These are phyloP conservation scores for Leucophenga varia DNA, from an alignment of 1,140 invertebrate species.

Conservation along the genomic window DNA sequence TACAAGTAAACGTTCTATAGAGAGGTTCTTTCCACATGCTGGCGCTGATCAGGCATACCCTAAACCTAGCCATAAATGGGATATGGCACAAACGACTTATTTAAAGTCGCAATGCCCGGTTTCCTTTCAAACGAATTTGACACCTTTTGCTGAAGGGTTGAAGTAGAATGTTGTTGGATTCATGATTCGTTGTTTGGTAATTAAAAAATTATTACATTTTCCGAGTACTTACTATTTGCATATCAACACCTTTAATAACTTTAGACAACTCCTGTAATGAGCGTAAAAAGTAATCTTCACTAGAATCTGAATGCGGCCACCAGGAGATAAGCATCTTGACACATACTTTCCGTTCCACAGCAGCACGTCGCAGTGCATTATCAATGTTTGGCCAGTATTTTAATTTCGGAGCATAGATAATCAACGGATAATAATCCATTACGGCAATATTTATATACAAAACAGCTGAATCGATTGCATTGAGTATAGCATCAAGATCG, in stretches of 20 bases:
- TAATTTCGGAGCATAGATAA: slow-evolving; percentile 62
- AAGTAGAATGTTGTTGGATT: background rate
- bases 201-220: background rate
- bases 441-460: slow-evolving; percentile 90
- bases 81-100: too few relatives aligned
- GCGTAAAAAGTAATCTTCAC: slow-evolving; percentile 76
- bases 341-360: slow-evolving; percentile 75
- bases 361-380: slow-evolving; percentile 78
- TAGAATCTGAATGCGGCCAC: slow-evolving; percentile 82
- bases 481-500: slow-evolving; percentile 83
- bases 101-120: too few relatives aligned
- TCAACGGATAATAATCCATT: slow-evolving; percentile 92
- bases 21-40: too few relatives aligned
- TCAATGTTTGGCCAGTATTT: slow-evolving; percentile 90
- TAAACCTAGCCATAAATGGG: too few relatives aligned
- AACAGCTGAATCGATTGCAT: slow-evolving; percentile 79
- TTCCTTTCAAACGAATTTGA: too few relatives aligned
- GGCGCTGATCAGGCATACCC: too few relatives aligned
- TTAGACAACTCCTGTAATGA: slow-evolving; percentile 75
- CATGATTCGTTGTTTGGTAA: too few relatives aligned
- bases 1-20: too few relatives aligned
- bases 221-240: slow-evolving; percentile 74
- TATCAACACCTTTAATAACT: slow-evolving; percentile 66
- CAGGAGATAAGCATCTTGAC: slow-evolving; percentile 82
- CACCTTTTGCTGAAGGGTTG: too few relatives aligned